These are phyloP conservation scores for Cheilosia impressa DNA, from an alignment of 2,888 invertebrate species.

Conservation along the genomic window DNA sequence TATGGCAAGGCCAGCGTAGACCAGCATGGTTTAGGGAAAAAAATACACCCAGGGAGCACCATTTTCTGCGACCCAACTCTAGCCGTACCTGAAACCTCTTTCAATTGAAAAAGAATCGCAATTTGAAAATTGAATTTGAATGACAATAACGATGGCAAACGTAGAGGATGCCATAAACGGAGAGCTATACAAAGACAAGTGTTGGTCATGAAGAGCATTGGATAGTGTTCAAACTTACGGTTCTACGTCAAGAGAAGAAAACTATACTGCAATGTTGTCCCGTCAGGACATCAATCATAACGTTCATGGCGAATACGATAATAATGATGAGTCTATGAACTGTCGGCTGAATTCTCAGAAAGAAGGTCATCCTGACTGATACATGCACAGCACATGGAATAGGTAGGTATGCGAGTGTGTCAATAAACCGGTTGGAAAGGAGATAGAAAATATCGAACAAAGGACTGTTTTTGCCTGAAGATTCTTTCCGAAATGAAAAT, in stretches of 20 bases:
- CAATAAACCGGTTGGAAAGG: too few species aligned
- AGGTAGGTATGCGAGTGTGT: neutral
- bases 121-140: neutral
- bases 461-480: too few species aligned
- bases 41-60: too few species aligned
- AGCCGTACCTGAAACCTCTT: neutral
- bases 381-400: too few species aligned
- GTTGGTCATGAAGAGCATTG: neutral
- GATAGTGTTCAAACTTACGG: neutral
- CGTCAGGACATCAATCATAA: slow-evolving; percentile 20
- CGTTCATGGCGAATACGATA: slow-evolving; percentile 6
- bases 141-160: neutral
- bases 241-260: neutral
- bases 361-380: neutral
- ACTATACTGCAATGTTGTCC: neutral
- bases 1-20: too few species aligned
- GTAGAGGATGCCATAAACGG: neutral
- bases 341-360: neutral
- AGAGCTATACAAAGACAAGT: neutral
- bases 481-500: too few species aligned
- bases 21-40: too few species aligned
- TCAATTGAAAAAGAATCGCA: neutral
- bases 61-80: too few species aligned
- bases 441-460: too few species aligned
- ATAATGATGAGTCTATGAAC: slow-evolving; percentile 8